phyloP scores from a whole-genome alignment of 2,797 vertebrate species.

The Fratercula arctica region DNA sequence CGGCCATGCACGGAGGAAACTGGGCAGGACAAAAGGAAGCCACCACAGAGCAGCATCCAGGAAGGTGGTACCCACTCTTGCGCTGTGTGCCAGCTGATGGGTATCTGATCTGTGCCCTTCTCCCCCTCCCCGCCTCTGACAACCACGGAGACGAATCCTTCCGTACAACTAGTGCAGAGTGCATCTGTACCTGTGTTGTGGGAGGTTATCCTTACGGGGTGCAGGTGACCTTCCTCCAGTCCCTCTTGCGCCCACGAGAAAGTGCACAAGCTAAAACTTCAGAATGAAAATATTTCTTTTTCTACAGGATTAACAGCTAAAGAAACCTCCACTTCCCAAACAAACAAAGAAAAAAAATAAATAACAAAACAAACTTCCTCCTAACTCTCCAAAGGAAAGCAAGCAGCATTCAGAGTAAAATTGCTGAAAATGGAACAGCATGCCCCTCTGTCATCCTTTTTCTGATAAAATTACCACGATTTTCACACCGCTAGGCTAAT shows the following conservation, averaged over 20 bases:
- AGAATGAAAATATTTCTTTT: neutral
- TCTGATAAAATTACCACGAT: neutral
- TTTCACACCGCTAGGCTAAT: conserved; percentile 18
- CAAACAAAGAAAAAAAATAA: neutral
- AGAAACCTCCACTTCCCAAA: neutral
- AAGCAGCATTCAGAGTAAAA: neutral
- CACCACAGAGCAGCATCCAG: neutral
- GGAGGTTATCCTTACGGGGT: neutral
- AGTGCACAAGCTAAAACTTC: neutral
- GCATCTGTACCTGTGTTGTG: rapidly evolving
- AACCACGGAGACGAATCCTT: neutral
- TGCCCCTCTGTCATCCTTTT: neutral
- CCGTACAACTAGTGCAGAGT: neutral
- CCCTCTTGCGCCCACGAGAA: neutral
- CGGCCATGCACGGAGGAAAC: rapidly evolving
- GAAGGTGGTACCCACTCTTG: neutral
- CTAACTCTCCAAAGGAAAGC: neutral
- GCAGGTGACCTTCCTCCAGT: neutral
- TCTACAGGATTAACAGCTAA: neutral
- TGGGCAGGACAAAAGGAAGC: neutral
- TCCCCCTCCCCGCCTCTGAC: neutral
- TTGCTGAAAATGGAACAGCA: conserved; percentile 7
- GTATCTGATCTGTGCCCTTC: neutral
- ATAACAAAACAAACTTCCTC: neutral
- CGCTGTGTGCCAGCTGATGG: rapidly evolving